Percentiles rank a stretch among this genome's conserved stretches.
These are phyloP conservation scores for Anoura caudifer DNA, from an alignment of 2,113 vertebrate species.

Conservation along the genomic window DNA sequence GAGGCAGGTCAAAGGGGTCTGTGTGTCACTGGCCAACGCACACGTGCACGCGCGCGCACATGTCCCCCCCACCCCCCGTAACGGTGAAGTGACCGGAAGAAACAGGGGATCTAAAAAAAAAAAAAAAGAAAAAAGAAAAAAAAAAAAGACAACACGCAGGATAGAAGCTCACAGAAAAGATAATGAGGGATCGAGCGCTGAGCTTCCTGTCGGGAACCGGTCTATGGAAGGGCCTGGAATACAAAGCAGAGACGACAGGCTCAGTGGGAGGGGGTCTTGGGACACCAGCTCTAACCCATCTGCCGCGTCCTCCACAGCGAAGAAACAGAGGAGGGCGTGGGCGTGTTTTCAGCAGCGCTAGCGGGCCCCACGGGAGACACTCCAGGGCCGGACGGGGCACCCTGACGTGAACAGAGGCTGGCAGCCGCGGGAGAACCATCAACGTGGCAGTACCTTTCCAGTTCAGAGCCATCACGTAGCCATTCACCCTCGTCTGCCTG, in stretches of 20 bases:
- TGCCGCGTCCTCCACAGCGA: neutral
- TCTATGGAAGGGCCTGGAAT: neutral
- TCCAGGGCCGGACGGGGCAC: neutral
- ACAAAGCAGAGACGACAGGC: neutral
- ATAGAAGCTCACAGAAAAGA: neutral
- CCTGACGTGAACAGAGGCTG: neutral
- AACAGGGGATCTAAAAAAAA: neutral
- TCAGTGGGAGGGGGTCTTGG: constrained; percentile 23
- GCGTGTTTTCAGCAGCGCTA: neutral
- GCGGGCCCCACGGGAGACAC: neutral
- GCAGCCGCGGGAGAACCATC: neutral
- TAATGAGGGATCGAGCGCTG: neutral
- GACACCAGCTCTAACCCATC: neutral
- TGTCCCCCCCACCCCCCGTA: too few species aligned
- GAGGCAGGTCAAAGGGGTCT: neutral
- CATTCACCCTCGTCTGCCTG: constrained; percentile 19
- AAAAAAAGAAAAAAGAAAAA: too few species aligned
- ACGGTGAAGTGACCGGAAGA: neutral
- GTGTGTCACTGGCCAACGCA: neutral
- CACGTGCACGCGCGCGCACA: too few species aligned
- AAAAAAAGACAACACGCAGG: too few species aligned
- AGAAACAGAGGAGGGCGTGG: neutral
- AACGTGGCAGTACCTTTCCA: neutral
- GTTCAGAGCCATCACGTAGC: neutral
- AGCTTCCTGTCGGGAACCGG: neutral